These are phyloP conservation scores for Ctenosaura bakeri DNA, from an alignment of 2,797 vertebrate species.

Conservation along the genomic window DNA sequence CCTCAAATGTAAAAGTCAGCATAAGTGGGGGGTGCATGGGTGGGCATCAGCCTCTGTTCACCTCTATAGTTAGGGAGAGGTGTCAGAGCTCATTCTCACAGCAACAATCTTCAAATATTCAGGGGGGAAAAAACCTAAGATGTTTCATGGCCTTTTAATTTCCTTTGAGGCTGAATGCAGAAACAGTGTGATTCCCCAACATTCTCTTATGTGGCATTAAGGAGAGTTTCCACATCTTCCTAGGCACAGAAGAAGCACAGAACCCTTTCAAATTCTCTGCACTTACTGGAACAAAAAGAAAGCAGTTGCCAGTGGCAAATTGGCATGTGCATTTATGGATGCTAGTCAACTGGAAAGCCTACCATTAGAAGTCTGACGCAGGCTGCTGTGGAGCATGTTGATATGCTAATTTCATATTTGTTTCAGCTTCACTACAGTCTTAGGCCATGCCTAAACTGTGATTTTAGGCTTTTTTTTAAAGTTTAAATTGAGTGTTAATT, in stretches of 20 bases:
- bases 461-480: slow-evolving; percentile 2
- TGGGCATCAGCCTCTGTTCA: neutral
- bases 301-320: neutral
- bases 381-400: neutral
- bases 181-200: neutral
- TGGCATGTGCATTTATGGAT: neutral
- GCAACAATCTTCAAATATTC: neutral
- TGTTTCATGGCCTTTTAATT: neutral
- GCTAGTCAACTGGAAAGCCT: neutral
- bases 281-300: neutral
- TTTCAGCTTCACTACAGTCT: neutral
- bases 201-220: neutral
- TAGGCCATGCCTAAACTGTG: neutral
- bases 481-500: neutral
- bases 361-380: neutral
- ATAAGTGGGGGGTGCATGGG: neutral
- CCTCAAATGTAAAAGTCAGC: neutral
- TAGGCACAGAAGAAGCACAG: neutral
- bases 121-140: neutral
- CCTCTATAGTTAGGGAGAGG: too few species aligned
- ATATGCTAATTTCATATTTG: neutral
- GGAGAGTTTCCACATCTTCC: neutral
- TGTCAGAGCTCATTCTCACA: neutral
- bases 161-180: neutral
- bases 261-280: neutral